Evolutionary conservation across 2,888 invertebrate genomes (phyloP).

Genomic region (Cataglyphis altisquamis): DNA sequence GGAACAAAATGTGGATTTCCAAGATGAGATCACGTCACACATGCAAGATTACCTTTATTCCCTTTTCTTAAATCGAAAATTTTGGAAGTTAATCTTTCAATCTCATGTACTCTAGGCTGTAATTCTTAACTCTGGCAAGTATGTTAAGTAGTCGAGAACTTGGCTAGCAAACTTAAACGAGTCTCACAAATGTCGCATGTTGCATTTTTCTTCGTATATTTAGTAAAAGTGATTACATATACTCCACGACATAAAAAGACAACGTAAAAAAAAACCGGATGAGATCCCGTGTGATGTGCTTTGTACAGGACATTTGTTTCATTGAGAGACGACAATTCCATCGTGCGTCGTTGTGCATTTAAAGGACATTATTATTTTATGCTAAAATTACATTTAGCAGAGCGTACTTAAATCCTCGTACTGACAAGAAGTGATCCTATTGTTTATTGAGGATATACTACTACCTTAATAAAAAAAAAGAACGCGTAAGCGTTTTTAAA

Average conservation of each 20-base stretch:
- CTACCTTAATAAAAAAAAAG: slow-evolving; percentile 45
- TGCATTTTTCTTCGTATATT: slow-evolving; percentile 42
- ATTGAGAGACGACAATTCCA: slow-evolving; percentile 63
- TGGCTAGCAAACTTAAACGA: slow-evolving; percentile 84
- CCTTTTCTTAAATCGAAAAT: slow-evolving; percentile 75
- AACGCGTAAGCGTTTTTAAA: slow-evolving; percentile 59
- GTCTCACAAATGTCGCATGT: slow-evolving; percentile 32
- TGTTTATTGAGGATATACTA: slow-evolving; percentile 61
- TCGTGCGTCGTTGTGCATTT: slow-evolving; percentile 52
- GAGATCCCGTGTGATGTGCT: slow-evolving; percentile 58
- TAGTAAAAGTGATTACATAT: slow-evolving; percentile 50
- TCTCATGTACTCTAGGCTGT: slow-evolving; percentile 74
- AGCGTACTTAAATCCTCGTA: slow-evolving; percentile 52
- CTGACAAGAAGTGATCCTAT: slow-evolving; percentile 65
- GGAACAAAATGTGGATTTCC: slow-evolving; percentile 79
- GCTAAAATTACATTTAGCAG: slow-evolving; percentile 66
- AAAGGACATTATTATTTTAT: slow-evolving; percentile 65
- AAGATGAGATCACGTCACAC: slow-evolving; percentile 80
- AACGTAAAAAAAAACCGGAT: slow-evolving; percentile 33
- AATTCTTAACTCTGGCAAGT: slow-evolving; percentile 84
- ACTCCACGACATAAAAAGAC: slow-evolving; percentile 14
- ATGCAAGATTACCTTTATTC: slow-evolving; percentile 84
- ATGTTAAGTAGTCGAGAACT: slow-evolving; percentile 84
- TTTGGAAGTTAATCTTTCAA: slow-evolving; percentile 68
- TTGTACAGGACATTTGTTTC: slow-evolving; percentile 59